Percentiles rank a stretch among this genome's conserved stretches.
Evolutionary conservation across 2,113 vertebrate species (phyloP).

Genomic region (Isurus oxyrinchus): DNA sequence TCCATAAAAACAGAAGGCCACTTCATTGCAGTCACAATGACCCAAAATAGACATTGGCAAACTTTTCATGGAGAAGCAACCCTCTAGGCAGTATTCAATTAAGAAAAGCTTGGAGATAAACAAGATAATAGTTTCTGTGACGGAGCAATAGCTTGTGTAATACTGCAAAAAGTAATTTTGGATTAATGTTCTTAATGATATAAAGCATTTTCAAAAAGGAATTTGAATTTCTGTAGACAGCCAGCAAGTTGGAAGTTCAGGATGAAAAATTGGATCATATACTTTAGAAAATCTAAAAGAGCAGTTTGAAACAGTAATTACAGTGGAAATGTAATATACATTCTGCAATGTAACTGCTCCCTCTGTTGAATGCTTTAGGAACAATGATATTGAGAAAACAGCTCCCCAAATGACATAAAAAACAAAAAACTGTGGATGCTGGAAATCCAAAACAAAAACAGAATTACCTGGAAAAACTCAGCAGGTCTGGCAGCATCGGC

Average conservation of each 20-base stretch:
- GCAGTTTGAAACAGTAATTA: not conserved
- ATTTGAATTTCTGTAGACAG: not conserved
- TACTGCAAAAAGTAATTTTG: not conserved
- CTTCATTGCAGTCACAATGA: not conserved
- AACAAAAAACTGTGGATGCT: too few species aligned
- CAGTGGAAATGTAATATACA: not conserved
- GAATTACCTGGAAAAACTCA: too few species aligned
- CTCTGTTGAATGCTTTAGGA: not conserved
- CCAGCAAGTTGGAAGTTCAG: not conserved
- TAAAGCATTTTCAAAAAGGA: not conserved
- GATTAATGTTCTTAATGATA: not conserved
- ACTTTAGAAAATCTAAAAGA: not conserved
- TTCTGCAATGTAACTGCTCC: slow-evolving; percentile 9
- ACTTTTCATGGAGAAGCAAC: not conserved
- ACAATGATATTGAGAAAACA: not conserved
- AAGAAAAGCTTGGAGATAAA: not conserved
- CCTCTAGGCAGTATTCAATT: not conserved
- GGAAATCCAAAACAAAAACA: too few species aligned
- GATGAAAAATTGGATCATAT: not conserved
- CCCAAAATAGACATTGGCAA: not conserved
- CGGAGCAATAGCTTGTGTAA: not conserved
- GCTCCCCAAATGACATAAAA: not conserved
- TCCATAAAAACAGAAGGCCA: not conserved
- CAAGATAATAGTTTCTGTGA: not conserved
- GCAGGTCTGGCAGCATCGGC: too few species aligned